Evolutionary conservation across 1,140 invertebrate genomes (phyloP).

Genomic region (Trichomalopsis sarcophagae): DNA sequence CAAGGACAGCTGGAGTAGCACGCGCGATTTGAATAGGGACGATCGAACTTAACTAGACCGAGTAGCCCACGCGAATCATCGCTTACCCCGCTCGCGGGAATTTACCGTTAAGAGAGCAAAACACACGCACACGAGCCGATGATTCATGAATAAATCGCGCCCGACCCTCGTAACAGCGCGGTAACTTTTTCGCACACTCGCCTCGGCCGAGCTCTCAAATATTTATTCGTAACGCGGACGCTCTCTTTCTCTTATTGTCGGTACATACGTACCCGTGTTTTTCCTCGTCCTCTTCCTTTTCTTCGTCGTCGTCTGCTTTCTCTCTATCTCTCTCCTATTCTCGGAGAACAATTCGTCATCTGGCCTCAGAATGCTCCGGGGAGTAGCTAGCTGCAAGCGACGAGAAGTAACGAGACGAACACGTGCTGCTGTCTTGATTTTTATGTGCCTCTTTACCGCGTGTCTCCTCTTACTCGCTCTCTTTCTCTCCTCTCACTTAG

Average conservation of each 20-base stretch:
- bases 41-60: no score
- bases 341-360: constrained; percentile 69
- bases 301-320: constrained; percentile 25
- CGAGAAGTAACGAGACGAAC: constrained; percentile 45
- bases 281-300: constrained; percentile 24
- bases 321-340: constrained; percentile 56
- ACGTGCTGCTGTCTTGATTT: constrained; percentile 50
- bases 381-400: background rate
- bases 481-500: background rate
- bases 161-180: no score
- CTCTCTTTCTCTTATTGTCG: constrained; percentile 27
- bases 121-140: no score
- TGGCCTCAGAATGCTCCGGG: constrained; percentile 61
- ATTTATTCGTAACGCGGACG: constrained; percentile 64
- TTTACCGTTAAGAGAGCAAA: no score
- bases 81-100: no score
- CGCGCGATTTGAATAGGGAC: no score
- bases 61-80: no score
- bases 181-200: no score
- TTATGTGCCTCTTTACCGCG: constrained; percentile 45
- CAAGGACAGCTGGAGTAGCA: no score
- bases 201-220: constrained; percentile 60
- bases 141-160: no score
- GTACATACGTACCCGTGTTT: constrained; percentile 43
- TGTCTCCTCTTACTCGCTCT: background rate